Evolutionary conservation across 1,140 invertebrate genomes (phyloP).

Genomic region (Telenomus remus): DNA sequence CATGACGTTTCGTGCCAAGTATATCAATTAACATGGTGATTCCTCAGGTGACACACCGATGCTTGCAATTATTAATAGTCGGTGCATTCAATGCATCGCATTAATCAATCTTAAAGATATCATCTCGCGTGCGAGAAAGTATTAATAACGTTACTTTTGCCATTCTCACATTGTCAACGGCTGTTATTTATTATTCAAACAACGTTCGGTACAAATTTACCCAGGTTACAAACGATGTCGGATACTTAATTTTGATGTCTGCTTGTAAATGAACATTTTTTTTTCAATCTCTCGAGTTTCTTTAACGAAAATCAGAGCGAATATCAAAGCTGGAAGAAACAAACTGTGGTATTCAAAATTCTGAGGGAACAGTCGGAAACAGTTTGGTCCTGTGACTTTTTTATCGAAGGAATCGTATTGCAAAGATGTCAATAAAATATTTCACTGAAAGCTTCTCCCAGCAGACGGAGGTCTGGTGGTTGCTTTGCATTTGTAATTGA

Average conservation of each 20-base stretch:
- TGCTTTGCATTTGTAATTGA: constrained; percentile 43
- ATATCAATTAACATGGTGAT: constrained; percentile 39
- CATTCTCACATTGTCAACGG: too few relatives aligned
- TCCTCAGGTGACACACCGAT: constrained; percentile 19
- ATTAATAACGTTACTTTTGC: too few relatives aligned
- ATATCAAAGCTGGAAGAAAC: too few relatives aligned
- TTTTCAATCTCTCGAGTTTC: too few relatives aligned
- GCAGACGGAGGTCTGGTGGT: background rate
- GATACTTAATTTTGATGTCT: too few relatives aligned
- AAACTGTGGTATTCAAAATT: too few relatives aligned
- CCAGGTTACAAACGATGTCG: too few relatives aligned
- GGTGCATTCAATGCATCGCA: constrained; percentile 14
- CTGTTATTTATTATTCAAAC: too few relatives aligned
- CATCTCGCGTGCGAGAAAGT: background rate
- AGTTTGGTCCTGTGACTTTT: constrained; percentile 12
- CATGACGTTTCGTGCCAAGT: constrained; percentile 28
- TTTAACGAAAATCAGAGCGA: too few relatives aligned
- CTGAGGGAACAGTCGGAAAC: constrained; percentile 23
- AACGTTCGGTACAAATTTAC: too few relatives aligned
- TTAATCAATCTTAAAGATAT: constrained; percentile 16
- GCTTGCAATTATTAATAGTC: constrained; percentile 33
- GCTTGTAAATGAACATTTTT: too few relatives aligned
- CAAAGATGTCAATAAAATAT: constrained; percentile 38
- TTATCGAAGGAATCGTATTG: constrained; percentile 21
- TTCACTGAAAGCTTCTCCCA: constrained; percentile 25